Conservation (phyloP, 2,888 invertebrate genomes). For the Brenthis ino region DNA sequence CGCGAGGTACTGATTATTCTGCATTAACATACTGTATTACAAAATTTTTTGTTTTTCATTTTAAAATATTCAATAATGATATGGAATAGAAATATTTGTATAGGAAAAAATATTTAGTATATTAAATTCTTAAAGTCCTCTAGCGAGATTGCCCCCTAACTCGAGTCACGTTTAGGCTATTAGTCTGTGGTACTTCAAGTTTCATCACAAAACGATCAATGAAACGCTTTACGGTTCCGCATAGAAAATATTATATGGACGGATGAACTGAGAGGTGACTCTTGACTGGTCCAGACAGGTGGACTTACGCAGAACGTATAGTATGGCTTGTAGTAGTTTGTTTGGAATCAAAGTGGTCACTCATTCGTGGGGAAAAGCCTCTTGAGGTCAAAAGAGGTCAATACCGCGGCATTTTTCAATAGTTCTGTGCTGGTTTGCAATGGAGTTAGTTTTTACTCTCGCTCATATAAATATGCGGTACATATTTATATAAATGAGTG, state of each 20-base stretch:
- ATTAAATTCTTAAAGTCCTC: constrained; percentile 69
- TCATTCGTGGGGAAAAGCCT: constrained; percentile 41
- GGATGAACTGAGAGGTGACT: constrained; percentile 30
- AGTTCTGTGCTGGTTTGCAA: constrained; percentile 25
- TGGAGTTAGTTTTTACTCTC: constrained; percentile 20
- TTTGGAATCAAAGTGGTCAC: constrained; percentile 51
- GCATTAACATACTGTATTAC: constrained; percentile 28
- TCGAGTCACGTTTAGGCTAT: constrained; percentile 76
- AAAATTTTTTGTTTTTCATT: constrained; percentile 12
- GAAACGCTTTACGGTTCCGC: constrained; percentile 61
- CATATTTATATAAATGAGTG: too few species aligned
- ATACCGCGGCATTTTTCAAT: constrained; percentile 37
- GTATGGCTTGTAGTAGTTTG: constrained; percentile 17
- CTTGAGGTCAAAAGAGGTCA: constrained; percentile 36
- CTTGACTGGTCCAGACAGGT: constrained; percentile 33
- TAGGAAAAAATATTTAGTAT: constrained; percentile 60
- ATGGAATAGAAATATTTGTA: not conserved
- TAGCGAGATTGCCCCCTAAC: constrained; percentile 66
- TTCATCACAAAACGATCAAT: constrained; percentile 75
- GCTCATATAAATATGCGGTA: not conserved
- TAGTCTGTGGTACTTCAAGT: constrained; percentile 75
- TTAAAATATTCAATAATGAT: not conserved
- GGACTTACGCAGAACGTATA: constrained; percentile 30
- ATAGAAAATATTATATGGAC: constrained; percentile 67
- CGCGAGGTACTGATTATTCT: constrained; percentile 18